A percentile compares a stretch with the other conserved stretches of the same genome.
phyloP scores from a whole-genome alignment of 2,888 invertebrate species.

The Panorpa germanica region DNA sequence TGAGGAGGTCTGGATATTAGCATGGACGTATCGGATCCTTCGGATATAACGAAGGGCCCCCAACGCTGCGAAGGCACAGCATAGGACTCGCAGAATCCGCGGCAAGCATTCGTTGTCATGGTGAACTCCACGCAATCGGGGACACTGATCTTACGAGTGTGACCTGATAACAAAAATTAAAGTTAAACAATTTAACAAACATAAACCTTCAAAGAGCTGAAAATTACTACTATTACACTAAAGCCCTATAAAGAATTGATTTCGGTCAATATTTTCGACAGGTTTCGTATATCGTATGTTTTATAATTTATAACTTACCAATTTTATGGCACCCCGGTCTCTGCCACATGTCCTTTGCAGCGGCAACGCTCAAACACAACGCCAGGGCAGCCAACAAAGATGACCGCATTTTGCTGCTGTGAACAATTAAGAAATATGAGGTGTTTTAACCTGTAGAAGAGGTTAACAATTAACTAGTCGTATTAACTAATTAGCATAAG shows the following conservation, averaged over 20 bases:
- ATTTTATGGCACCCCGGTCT: slow-evolving; percentile 66
- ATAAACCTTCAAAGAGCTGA: neutral
- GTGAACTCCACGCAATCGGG: slow-evolving; percentile 71
- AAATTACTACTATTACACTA: neutral
- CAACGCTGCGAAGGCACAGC: slow-evolving; percentile 70
- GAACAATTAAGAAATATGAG: no score
- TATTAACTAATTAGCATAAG: no score
- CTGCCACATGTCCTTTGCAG: slow-evolving; percentile 38
- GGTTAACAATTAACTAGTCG: no score
- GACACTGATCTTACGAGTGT: slow-evolving; percentile 62
- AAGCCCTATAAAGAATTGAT: neutral
- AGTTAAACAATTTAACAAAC: slow-evolving; percentile 8
- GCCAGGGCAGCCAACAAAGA: no score
- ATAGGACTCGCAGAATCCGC: slow-evolving; percentile 76
- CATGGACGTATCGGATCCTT: no score
- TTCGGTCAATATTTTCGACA: neutral
- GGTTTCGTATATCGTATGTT: neutral
- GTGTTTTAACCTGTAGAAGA: no score
- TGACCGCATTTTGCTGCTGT: no score
- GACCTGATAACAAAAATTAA: slow-evolving; percentile 29
- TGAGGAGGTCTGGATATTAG: slow-evolving; percentile 33
- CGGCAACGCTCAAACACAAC: no score
- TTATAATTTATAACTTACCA: slow-evolving; percentile 28
- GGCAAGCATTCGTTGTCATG: slow-evolving; percentile 73
- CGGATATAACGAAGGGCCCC: no score